These are phyloP conservation scores for Gallinago nigripennis DNA, from an alignment of 2,797 vertebrate species.

Conservation along the genomic window DNA sequence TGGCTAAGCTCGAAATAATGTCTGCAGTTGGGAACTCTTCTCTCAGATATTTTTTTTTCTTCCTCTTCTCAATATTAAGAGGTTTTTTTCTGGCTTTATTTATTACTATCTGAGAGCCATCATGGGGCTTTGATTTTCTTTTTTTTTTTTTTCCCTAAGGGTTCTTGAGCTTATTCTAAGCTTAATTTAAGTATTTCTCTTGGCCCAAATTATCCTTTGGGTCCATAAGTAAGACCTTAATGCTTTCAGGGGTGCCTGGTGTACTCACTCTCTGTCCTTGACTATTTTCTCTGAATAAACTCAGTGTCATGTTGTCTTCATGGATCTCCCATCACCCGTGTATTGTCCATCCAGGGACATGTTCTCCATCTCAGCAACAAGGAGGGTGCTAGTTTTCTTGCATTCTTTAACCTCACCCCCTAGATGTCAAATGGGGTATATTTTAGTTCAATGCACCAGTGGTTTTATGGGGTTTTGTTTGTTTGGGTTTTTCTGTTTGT, in stretches of 20 bases:
- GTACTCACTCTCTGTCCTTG: not conserved
- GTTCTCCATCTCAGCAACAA: accelerated
- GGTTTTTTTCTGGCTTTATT: not conserved
- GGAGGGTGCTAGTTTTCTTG: not conserved
- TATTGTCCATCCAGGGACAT: accelerated
- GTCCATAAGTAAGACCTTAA: not conserved
- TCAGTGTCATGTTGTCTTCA: accelerated
- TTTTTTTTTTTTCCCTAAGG: not conserved
- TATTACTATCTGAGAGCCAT: not conserved
- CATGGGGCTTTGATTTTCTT: not conserved
- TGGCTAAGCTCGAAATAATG: accelerated
- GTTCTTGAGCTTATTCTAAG: not conserved
- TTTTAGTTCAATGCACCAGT: not conserved
- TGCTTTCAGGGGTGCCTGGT: not conserved
- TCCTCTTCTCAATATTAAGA: not conserved
- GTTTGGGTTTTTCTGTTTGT: no score
- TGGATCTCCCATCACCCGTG: accelerated
- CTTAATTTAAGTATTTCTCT: not conserved
- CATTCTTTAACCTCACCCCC: not conserved
- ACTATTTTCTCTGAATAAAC: not conserved
- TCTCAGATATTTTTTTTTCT: not conserved
- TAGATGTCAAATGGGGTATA: not conserved
- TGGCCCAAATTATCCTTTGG: not conserved
- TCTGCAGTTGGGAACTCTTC: not conserved
- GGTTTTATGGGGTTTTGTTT: no score